phyloP scores from a whole-genome alignment of 2,797 vertebrate genomes.

The Eremophila alpestris region DNA sequence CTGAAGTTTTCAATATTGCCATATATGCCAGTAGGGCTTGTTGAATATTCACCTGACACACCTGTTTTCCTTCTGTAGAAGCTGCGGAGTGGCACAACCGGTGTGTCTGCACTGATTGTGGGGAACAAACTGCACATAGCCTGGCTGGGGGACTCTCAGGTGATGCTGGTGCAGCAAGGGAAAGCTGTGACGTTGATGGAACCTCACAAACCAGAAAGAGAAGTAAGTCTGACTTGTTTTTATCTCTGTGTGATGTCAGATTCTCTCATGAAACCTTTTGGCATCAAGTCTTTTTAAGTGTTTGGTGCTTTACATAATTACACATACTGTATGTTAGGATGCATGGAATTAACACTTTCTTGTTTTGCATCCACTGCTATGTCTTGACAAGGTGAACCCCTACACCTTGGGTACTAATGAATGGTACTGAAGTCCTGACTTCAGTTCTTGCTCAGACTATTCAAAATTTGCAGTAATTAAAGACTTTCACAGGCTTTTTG shows the following conservation, averaged over 20 bases:
- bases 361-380: background rate
- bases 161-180: constrained; percentile 85
- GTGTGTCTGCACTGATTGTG: constrained; percentile 83
- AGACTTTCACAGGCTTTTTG: background rate
- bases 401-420: background rate
- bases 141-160: constrained; percentile 96
- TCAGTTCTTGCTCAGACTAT: background rate
- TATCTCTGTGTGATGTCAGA: background rate
- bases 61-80: constrained; percentile 72
- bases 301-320: background rate
- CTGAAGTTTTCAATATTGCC: background rate
- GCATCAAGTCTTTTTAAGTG: background rate
- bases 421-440: background rate
- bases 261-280: background rate
- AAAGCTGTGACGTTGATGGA: constrained; percentile 87
- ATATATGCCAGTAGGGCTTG: background rate
- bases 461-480: background rate
- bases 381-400: background rate
- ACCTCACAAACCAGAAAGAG: constrained; percentile 94
- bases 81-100: constrained; percentile 91
- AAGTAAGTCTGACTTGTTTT: constrained; percentile 74
- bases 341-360: background rate
- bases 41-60: background rate
- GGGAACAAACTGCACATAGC: constrained; percentile 82
- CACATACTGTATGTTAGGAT: background rate